phyloP scores from a whole-genome alignment of 1,140 invertebrate species.

The Octopus bimaculoides region DNA sequence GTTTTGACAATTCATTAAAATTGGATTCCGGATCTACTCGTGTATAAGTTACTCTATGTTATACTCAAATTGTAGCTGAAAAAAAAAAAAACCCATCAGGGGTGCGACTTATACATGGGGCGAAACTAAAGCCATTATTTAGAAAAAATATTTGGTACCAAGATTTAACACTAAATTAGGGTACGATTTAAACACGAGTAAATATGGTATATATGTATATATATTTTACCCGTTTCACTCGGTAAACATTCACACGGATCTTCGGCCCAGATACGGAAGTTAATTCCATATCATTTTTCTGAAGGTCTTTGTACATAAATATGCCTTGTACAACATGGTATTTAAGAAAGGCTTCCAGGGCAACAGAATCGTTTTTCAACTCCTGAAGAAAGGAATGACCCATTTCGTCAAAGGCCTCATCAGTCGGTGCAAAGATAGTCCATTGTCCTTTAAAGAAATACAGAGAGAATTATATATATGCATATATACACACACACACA shows the following conservation, averaged over 20 bases:
- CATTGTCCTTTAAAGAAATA: constrained; percentile 59
- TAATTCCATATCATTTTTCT: constrained; percentile 24
- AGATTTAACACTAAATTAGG: too few species aligned
- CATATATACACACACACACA: neutral
- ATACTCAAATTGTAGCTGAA: too few species aligned
- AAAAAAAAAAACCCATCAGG: too few species aligned
- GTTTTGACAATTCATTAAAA: too few species aligned
- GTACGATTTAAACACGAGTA: too few species aligned
- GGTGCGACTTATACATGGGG: too few species aligned
- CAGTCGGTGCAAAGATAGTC: constrained; percentile 81
- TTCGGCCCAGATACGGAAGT: constrained; percentile 22
- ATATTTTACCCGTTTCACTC: constrained; percentile 22
- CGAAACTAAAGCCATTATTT: too few species aligned
- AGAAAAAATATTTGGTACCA: too few species aligned
- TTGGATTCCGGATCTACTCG: too few species aligned
- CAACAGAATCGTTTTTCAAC: constrained; percentile 63
- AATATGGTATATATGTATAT: too few species aligned
- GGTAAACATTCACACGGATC: constrained; percentile 28
- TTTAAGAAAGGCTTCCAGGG: constrained; percentile 72
- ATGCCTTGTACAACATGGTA: constrained; percentile 65
- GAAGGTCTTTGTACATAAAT: constrained; percentile 22
- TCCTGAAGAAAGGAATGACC: constrained; percentile 63
- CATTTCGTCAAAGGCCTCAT: constrained; percentile 73
- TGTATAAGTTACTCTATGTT: too few species aligned
- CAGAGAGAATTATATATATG: neutral